Base-by-base conservation (phyloP, 1,140 invertebrate genomes). In the Anastrepha obliqua region DNA sequence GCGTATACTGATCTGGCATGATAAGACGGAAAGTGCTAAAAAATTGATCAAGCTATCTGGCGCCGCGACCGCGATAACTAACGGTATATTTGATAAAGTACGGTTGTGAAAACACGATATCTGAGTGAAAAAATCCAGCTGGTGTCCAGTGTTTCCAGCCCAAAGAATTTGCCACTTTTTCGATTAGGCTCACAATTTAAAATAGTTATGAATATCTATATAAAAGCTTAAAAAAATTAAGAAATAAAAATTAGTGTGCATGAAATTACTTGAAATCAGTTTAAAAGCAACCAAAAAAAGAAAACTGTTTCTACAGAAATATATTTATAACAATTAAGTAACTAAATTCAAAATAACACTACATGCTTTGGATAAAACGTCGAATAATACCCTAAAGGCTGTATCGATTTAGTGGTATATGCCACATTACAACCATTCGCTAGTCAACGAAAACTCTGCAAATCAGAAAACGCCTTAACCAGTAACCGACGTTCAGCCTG, bases 21-120 rank as follows among this genome's bases (percentile, higher is more conserved):
- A 81, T 55, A 81, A 81, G 51, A 20, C n/a, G 74, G 9, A 81
- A 81, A 20, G 15, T 4, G 44, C n/a, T 11, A 81, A 81, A 47
- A n/a, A 67, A 13, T 62, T 62, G 7, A 74, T 15, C 44, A 74
- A 17, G 20, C 2, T 55, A 55, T 51, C 74, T 51, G 29, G 5
- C 29, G 64, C 29, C 47, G 74, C 13, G 74, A 17, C 55, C 74
- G 42, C 47, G 17, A 81, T 55, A 81, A n/a, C 13, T 55, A 55
- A 81, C 74, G n/a, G 74, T 81, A 11, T 29, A 55, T 81, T 81
- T 58, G 42, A 55, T 55, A 55, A 55, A 51, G 74, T 81, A 47
- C 74, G 47, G 70, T 74, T 74, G 15, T 17, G 5, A 5, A 51
- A 81, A 7, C 42, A 6, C 42, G 39, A 11, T 44, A 51, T 4